Conservation (phyloP, 2,113 vertebrate genomes). For the Crotalus helleri region DNA sequence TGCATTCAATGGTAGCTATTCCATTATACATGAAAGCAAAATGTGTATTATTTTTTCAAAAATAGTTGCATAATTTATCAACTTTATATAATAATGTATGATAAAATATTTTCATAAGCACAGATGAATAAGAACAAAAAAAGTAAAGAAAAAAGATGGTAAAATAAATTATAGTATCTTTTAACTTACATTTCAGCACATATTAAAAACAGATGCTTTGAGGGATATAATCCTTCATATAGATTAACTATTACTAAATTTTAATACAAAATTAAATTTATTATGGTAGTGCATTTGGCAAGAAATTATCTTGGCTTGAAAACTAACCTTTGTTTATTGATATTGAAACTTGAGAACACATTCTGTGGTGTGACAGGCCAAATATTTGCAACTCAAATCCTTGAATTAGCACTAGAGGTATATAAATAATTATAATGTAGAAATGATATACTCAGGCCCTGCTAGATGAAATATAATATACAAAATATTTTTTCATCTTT, state of each 20-base stretch:
- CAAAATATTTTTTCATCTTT: not conserved
- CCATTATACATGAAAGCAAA: not conserved
- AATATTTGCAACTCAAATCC: not conserved
- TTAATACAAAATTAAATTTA: slow-evolving; percentile 58
- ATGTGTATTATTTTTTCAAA: not conserved
- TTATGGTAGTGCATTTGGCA: slow-evolving; percentile 38
- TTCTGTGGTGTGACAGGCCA: slow-evolving; percentile 28
- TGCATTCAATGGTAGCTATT: not conserved
- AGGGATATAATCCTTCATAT: slow-evolving; percentile 39
- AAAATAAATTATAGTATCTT: slow-evolving; percentile 22
- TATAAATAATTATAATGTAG: slow-evolving; percentile 17
- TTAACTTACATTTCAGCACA: slow-evolving; percentile 45
- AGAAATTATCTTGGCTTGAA: slow-evolving; percentile 1
- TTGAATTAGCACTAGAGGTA: not conserved
- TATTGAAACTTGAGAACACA: slow-evolving; percentile 39
- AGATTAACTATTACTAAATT: slow-evolving; percentile 49
- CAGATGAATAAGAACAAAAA: slow-evolving; percentile 8
- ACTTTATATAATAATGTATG: slow-evolving; percentile 15
- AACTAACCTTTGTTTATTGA: slow-evolving; percentile 46
- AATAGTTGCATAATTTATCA: not conserved
- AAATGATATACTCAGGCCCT: not conserved
- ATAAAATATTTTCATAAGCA: slow-evolving; percentile 39
- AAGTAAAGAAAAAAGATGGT: not conserved
- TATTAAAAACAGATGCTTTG: slow-evolving; percentile 59
- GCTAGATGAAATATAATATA: not conserved